Conservation (phyloP, 2,113 vertebrate species). For the Myxocyprinus asiaticus region DNA sequence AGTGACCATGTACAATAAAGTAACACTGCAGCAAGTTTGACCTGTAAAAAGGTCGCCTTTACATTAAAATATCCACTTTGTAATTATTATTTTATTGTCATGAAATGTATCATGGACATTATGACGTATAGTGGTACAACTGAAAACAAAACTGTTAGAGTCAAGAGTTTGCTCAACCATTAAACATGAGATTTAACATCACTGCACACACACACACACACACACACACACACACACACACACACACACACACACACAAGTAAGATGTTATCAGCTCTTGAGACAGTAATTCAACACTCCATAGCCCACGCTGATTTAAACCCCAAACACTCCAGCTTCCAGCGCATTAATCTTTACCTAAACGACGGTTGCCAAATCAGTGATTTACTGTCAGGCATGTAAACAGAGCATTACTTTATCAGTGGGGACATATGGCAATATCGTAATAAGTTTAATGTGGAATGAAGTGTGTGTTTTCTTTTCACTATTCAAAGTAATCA, state of each 20-base stretch:
- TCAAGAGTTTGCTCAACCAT: slow-evolving; percentile 18
- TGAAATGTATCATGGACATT: neutral
- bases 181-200: slow-evolving; percentile 22
- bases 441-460: neutral
- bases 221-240: too few species aligned
- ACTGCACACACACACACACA: slow-evolving; percentile 20
- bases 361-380: neutral
- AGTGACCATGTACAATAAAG: neutral
- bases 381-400: slow-evolving; percentile 9
- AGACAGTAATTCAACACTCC: slow-evolving; percentile 26
- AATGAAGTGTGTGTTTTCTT: neutral
- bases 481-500: neutral
- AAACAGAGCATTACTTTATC: slow-evolving; percentile 7
- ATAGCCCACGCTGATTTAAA: slow-evolving; percentile 19
- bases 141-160: slow-evolving; percentile 5
- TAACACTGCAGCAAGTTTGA: neutral
- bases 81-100: neutral
- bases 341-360: neutral
- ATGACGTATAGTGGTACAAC: slow-evolving; percentile 15
- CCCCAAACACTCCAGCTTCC: neutral
- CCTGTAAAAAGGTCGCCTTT: neutral
- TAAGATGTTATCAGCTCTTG: slow-evolving; percentile 26
- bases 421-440: too few species aligned
- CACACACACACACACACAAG: slow-evolving; percentile 20
- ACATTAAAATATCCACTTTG: neutral